Evolutionary conservation across 2,797 vertebrate genomes (phyloP).

Genomic region (Sebastes vulpes): DNA sequence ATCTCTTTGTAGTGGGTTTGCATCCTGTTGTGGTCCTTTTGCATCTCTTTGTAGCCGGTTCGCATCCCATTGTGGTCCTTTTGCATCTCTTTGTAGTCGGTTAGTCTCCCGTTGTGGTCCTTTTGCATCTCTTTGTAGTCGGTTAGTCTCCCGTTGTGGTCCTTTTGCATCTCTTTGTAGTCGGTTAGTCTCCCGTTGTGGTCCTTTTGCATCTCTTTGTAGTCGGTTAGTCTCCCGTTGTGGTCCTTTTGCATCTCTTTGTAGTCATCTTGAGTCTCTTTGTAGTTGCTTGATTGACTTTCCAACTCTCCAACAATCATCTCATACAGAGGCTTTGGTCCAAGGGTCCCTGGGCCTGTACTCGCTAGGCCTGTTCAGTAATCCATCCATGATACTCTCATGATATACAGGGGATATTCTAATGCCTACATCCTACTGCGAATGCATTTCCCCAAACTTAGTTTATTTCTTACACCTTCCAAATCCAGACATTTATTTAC

Average conservation of each 20-base stretch:
- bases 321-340: not conserved
- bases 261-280: too few species aligned
- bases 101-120: too few species aligned
- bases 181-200: too few species aligned
- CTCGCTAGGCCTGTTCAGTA: too few species aligned
- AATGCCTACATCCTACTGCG: not conserved
- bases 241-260: too few species aligned
- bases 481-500: not conserved
- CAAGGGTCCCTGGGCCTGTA: not conserved
- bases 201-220: not conserved
- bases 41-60: not conserved
- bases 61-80: fast-evolving
- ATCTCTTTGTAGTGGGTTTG: fast-evolving
- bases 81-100: too few species aligned
- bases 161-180: too few species aligned
- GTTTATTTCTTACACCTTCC: not conserved
- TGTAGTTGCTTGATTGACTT: not conserved
- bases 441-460: not conserved
- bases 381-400: not conserved
- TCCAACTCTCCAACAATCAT: too few species aligned
- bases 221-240: fast-evolving
- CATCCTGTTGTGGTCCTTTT: not conserved
- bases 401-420: not conserved
- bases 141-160: too few species aligned
- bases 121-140: too few species aligned